Evolutionary conservation across 2,113 vertebrate genomes (phyloP).

Genomic region (Protobothrops flavoviridis): DNA sequence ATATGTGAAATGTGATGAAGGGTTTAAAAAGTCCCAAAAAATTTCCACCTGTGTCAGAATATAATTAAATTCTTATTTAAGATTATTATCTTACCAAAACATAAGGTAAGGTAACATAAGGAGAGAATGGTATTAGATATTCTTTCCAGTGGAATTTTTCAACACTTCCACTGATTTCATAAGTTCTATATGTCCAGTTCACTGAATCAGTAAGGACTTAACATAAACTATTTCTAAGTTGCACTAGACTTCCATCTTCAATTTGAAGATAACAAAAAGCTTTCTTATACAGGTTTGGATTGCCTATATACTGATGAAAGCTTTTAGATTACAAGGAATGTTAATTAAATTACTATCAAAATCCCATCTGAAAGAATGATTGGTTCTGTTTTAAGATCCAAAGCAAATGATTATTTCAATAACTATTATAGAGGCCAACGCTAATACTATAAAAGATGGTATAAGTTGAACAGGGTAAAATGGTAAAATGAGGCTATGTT

Average conservation of each 20-base stretch:
- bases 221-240: not conserved
- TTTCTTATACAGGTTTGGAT: not conserved
- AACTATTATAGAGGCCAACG: not conserved
- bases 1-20: conserved; percentile 61
- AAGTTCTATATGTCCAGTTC: not conserved
- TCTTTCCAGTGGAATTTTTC: not conserved
- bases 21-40: conserved; percentile 73
- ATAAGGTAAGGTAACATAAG: too few relatives aligned
- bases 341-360: not conserved
- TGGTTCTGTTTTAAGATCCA: not conserved
- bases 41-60: conserved; percentile 42
- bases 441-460: not conserved
- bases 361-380: not conserved
- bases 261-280: not conserved
- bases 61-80: conserved; percentile 2
- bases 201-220: not conserved
- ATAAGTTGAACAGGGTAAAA: not conserved
- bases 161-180: not conserved
- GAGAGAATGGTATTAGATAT: not conserved
- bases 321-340: not conserved
- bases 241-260: not conserved
- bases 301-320: not conserved
- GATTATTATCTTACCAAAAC: not conserved
- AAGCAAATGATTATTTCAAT: not conserved
- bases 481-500: not conserved